Base-by-base conservation (phyloP, 2,888 invertebrate genomes). In the Diploptera punctata region DNA sequence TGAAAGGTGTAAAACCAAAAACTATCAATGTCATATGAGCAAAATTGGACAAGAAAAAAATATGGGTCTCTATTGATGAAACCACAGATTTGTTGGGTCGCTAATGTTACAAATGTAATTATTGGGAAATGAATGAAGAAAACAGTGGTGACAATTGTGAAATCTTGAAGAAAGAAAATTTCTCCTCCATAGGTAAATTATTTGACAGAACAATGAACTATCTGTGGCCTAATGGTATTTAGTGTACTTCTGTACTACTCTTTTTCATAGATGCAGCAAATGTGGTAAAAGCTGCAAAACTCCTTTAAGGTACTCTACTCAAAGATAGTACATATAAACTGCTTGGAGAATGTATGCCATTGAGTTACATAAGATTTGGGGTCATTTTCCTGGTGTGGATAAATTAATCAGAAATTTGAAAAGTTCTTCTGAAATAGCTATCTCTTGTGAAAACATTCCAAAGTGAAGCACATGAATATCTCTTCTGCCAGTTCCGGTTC, bases 211-310 rank as follows among this genome's bases (percentile, higher is more conserved):
- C 21, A 24, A 24, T 54, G 54, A 54, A 21, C 24, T 54, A 7
- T n/a, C n/a, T n/a, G n/a, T 54, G 54, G 19, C 54, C 21, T 54
- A 54, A 21, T 16, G 16, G 54, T 54, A 26, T 54, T 3, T 24
- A 54, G 26, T 10, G 21, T 26, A 7, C 4, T 26, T 54, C 19
- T 47, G n/a, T 47, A n/a, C 9, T 47, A 47, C 47, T 47, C 33
- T 33, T 33, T 33, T 33, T 33, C 33, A 7, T 10, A 7, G 10
- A 33, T 10, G 33, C 10, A n/a, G 13, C 33, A 49, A 21, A 54
- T 54, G 21, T 54, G 54, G 54, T 26, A 21, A 54, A 54, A 54
- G 54, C 26, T 4, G 7, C 54, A 54, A n/a, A 54, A 54, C n/a
- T 19, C 9, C 24, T 24, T 54, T 21, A 54, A 54, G 16, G 19